Conservation (phyloP, 2,888 invertebrate species). For the Meliscaeva auricollis region DNA sequence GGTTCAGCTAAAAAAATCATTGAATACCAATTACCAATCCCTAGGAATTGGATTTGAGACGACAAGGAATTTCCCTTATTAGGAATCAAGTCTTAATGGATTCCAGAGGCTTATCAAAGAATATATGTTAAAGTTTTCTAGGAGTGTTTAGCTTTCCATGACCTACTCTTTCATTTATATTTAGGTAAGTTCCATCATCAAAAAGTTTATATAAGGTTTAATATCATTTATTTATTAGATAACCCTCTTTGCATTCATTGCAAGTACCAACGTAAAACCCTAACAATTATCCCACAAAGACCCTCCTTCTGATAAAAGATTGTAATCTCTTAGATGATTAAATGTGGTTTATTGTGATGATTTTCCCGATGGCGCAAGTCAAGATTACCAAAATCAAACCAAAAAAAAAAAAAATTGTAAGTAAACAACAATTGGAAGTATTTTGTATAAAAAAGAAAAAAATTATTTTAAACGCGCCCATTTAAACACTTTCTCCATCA, state of each 20-base stretch:
- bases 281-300: slow-evolving; percentile 21
- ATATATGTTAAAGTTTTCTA: too few relatives aligned
- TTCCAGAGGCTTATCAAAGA: too few relatives aligned
- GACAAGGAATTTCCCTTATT: too few relatives aligned
- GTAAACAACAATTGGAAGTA: slow-evolving; percentile 39
- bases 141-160: too few relatives aligned
- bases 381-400: neutral
- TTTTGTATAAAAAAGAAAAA: slow-evolving; percentile 37
- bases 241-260: neutral
- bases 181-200: too few relatives aligned
- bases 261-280: slow-evolving; percentile 6
- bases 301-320: neutral
- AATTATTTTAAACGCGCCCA: slow-evolving; percentile 47
- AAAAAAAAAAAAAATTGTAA: neutral
- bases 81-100: too few relatives aligned
- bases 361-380: slow-evolving; percentile 44
- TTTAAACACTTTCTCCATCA: slow-evolving; percentile 55
- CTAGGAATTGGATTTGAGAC: too few relatives aligned
- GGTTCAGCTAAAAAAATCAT: too few relatives aligned
- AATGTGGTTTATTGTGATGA: slow-evolving; percentile 5
- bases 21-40: too few relatives aligned
- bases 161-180: too few relatives aligned
- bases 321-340: slow-evolving; percentile 3
- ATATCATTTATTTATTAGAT: slow-evolving; percentile 23
- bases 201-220: too few relatives aligned